These are phyloP conservation scores for Isurus oxyrinchus DNA, from an alignment of 2,113 vertebrate genomes.

Conservation along the genomic window DNA sequence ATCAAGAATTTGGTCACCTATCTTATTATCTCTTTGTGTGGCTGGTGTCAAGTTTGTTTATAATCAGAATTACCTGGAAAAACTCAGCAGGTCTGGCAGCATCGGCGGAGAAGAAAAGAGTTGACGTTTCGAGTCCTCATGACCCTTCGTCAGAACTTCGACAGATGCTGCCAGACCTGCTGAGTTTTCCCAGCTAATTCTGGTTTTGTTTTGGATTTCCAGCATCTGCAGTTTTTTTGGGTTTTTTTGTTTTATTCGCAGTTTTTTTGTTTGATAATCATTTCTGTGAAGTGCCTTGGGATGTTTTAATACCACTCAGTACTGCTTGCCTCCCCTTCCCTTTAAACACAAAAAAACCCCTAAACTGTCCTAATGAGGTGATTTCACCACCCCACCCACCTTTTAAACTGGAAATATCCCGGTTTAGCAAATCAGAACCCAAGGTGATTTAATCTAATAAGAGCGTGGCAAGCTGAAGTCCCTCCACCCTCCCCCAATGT, in stretches of 20 bases:
- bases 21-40: neutral
- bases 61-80: too few species aligned
- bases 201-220: too few species aligned
- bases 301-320: neutral
- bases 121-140: too few species aligned
- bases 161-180: too few species aligned
- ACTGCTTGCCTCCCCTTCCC: neutral
- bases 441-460: neutral
- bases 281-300: neutral
- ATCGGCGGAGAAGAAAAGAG: too few species aligned
- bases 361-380: neutral
- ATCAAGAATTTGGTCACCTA: neutral
- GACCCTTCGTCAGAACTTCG: too few species aligned
- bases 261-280: neutral
- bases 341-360: neutral
- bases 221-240: too few species aligned
- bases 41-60: neutral
- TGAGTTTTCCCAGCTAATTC: too few species aligned
- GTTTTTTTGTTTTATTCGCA: too few species aligned
- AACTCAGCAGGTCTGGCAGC: too few species aligned
- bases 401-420: neutral
- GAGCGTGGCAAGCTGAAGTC: neutral
- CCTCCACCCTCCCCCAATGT: too few species aligned
- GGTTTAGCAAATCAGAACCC: neutral
- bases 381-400: neutral